Percentiles rank a stretch among this genome's conserved stretches.
Conservation (phyloP, 2,888 invertebrate species). For the Thereva nobilitata region DNA sequence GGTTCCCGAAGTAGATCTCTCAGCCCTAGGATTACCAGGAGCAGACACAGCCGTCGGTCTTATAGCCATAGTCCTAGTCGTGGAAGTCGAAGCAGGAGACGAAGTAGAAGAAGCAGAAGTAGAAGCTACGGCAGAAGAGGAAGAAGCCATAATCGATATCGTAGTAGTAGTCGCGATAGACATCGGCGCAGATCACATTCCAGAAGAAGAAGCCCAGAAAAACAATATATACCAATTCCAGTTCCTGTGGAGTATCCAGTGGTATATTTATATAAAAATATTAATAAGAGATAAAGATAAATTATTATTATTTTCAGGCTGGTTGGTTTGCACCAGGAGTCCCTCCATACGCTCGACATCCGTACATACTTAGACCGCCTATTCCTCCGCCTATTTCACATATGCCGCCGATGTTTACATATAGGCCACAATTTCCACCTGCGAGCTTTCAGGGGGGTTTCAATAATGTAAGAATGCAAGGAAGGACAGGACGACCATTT, state of each 20-base stretch:
- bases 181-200: slow-evolving; percentile 3
- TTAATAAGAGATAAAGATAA: neutral
- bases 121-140: slow-evolving; percentile 33
- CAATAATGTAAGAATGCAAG: neutral
- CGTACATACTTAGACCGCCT: slow-evolving; percentile 5
- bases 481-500: slow-evolving; percentile 7
- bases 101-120: slow-evolving; percentile 32
- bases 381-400: slow-evolving; percentile 5
- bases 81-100: slow-evolving; percentile 5
- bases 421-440: slow-evolving; percentile 17
- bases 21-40: neutral
- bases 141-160: slow-evolving; percentile 7
- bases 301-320: neutral
- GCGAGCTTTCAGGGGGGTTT: neutral
- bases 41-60: slow-evolving; percentile 22
- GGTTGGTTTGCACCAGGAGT: slow-evolving; percentile 22
- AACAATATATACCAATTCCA: slow-evolving; percentile 14
- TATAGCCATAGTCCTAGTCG: slow-evolving; percentile 28
- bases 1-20: slow-evolving; percentile 34
- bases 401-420: slow-evolving; percentile 6
- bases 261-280: neutral
- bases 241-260: slow-evolving; percentile 27
- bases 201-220: slow-evolving; percentile 3
- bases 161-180: neutral
- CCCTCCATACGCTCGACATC: slow-evolving; percentile 10